phyloP scores from a whole-genome alignment of 2,797 vertebrate species.

The Florisuga fusca region DNA sequence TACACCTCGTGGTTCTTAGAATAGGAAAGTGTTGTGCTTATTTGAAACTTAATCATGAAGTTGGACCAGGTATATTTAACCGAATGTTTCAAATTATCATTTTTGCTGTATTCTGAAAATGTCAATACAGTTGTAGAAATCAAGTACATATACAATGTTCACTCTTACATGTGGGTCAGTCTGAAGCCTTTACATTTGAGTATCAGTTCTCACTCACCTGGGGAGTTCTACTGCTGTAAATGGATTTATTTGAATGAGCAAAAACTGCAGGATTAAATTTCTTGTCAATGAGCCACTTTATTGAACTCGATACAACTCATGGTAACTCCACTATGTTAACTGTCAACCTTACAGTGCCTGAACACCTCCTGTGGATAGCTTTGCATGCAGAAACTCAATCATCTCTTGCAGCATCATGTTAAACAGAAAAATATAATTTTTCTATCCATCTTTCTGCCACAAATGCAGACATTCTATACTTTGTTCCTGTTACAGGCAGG shows the following conservation, averaged over 20 bases:
- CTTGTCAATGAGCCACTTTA: neutral
- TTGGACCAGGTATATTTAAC: neutral
- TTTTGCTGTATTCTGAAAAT: neutral
- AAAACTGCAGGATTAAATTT: constrained; percentile 21
- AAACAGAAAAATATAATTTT: neutral
- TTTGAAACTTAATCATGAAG: neutral
- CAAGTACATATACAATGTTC: neutral
- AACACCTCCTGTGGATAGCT: neutral
- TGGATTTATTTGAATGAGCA: neutral
- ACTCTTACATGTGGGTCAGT: accelerated
- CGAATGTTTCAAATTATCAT: neutral
- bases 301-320: neutral
- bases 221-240: constrained; percentile 1
- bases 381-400: neutral
- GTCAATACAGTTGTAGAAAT: neutral
- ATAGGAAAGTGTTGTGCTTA: neutral
- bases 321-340: neutral
- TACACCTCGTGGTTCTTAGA: neutral
- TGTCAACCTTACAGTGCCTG: neutral
- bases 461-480: neutral
- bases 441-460: neutral
- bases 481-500: neutral
- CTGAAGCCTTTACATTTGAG: neutral
- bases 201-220: constrained; percentile 40
- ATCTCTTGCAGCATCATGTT: neutral